Percentiles rank a stretch among this genome's conserved stretches.
Conservation (phyloP, 2,797 vertebrate species). For the Lateolabrax maculatus region DNA sequence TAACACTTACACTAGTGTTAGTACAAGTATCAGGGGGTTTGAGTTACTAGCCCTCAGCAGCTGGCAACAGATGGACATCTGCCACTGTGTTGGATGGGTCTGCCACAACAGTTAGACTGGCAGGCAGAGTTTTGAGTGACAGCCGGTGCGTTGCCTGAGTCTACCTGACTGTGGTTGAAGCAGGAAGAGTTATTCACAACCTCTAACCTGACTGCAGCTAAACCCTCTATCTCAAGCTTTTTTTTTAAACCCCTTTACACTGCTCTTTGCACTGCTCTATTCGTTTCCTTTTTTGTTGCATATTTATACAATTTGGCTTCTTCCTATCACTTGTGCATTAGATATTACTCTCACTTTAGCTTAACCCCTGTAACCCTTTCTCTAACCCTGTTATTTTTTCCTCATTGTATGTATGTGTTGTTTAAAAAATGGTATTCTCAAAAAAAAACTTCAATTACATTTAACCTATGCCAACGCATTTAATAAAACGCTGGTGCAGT, state of each 20-base stretch:
- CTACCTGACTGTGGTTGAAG: neutral
- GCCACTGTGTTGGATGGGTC: neutral
- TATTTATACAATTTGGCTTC: neutral
- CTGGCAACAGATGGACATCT: constrained; percentile 2
- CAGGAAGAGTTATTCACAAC: neutral
- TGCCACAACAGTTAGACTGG: neutral
- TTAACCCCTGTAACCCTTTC: neutral
- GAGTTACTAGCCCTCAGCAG: neutral
- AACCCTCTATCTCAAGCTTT: neutral
- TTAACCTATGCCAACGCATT: neutral
- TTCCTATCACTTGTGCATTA: neutral
- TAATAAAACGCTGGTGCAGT: neutral
- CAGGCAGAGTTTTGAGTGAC: neutral
- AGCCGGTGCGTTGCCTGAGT: neutral
- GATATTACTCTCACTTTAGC: neutral
- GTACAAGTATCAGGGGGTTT: constrained; percentile 4
- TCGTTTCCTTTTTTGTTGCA: neutral
- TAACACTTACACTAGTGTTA: too few relatives aligned
- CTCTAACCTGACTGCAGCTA: neutral
- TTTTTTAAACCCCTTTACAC: neutral
- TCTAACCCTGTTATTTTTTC: neutral
- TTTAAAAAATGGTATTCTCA: neutral
- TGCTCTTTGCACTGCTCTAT: neutral
- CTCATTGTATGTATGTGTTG: neutral
- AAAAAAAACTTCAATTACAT: neutral